These are phyloP conservation scores for Ageneiosus marmoratus DNA, from an alignment of 2,113 vertebrate species.

Conservation along the genomic window DNA sequence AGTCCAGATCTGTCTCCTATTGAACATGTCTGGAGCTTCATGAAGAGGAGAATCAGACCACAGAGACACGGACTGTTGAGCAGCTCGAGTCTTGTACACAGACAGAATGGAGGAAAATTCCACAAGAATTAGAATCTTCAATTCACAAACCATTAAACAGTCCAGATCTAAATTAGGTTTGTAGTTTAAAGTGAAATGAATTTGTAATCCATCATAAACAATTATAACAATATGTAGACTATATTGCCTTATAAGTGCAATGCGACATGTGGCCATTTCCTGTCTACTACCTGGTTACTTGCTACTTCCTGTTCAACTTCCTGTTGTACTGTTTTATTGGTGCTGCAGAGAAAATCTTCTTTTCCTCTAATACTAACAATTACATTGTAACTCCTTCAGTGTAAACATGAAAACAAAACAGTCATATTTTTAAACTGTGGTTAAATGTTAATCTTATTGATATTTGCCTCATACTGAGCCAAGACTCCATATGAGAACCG, in stretches of 20 bases:
- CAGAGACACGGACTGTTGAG: too few relatives aligned
- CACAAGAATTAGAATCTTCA: too few relatives aligned
- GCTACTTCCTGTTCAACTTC: background rate
- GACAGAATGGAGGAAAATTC: too few relatives aligned
- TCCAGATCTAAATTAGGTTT: too few relatives aligned
- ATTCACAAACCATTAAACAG: too few relatives aligned
- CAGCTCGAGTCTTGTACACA: too few relatives aligned
- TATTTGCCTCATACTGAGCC: slow-evolving; percentile 23
- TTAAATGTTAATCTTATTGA: background rate
- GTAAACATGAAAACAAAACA: background rate
- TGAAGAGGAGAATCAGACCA: too few relatives aligned
- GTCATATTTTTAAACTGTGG: background rate
- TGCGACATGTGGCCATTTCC: background rate
- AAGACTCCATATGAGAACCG: too few relatives aligned
- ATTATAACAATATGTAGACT: background rate
- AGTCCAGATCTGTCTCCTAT: too few relatives aligned
- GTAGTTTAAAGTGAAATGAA: background rate
- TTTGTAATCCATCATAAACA: background rate
- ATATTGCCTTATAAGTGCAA: background rate
- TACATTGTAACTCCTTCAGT: background rate
- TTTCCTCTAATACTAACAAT: background rate
- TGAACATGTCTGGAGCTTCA: too few relatives aligned
- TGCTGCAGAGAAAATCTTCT: background rate
- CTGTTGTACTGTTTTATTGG: background rate
- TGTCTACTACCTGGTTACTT: background rate